These are phyloP conservation scores for Anoplophora glabripennis DNA, from an alignment of 1,140 invertebrate species.

Conservation along the genomic window DNA sequence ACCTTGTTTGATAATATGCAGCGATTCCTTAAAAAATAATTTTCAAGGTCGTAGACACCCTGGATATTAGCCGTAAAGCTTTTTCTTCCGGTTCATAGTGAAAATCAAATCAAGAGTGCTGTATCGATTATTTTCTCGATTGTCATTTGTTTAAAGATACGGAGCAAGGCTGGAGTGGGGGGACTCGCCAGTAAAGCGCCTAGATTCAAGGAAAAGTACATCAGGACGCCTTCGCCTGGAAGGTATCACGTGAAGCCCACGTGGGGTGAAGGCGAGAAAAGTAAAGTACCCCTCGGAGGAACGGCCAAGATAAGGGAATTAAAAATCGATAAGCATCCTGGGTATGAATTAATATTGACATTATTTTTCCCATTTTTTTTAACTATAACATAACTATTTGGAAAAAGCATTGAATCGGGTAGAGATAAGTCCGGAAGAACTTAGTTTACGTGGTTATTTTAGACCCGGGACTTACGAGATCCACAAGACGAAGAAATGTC, in stretches of 20 bases:
- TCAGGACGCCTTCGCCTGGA: constrained; percentile 33
- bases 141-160: constrained; percentile 17
- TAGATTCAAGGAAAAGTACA: constrained; percentile 28
- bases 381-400: not conserved
- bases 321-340: constrained; percentile 16
- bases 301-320: constrained; percentile 1
- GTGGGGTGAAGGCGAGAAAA: not conserved
- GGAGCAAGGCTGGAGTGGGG: constrained; percentile 25
- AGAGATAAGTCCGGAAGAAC: not conserved
- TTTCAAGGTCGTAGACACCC: too few relatives aligned
- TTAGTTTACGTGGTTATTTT: constrained; percentile 10
- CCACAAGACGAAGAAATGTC: constrained; percentile 21
- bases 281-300: constrained; percentile 23
- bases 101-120: not conserved
- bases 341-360: constrained; percentile 13
- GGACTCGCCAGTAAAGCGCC: constrained; percentile 28
- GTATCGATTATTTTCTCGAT: not conserved
- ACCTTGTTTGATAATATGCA: too few relatives aligned
- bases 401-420: not conserved
- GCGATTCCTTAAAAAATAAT: too few relatives aligned
- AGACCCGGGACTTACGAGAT: constrained; percentile 36
- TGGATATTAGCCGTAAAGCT: not conserved
- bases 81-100: not conserved
- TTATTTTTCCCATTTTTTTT: not conserved
- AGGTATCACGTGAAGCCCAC: constrained; percentile 17